Base-by-base conservation (phyloP, 2,113 vertebrate genomes). In the Vicugna pacos region DNA sequence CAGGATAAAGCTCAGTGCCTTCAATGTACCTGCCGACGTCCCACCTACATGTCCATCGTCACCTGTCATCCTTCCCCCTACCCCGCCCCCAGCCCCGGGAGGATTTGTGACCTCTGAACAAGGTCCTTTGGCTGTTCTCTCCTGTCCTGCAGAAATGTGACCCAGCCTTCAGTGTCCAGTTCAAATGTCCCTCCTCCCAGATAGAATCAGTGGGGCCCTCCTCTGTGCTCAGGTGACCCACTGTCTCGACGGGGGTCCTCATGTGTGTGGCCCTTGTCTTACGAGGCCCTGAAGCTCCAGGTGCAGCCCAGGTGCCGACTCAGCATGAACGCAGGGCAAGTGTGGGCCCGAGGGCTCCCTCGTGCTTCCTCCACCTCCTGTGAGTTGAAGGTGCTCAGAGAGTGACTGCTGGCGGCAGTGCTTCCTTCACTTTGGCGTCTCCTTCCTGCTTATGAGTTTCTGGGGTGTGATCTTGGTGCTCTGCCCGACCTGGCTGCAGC, bases 321-420 rank as follows among this genome's bases (percentile, higher is more conserved):
- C 48, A 5, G 12, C 11, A 1, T 2, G 13, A 24, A 30, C 2
- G 7, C 42, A 0, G 1, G 70, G 20, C 13, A 14, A 6, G 8
- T 2, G 20, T 2, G 50, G 38, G 70, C 62, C 12, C 6, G 28
- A 0, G 0, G 0, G n/a, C 20, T 8, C 48, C 17, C 60, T 12
- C 7, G 4, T 10, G 46, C 81, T 72, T 62, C 24, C 22, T 62
- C 8, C 14, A 8, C 30, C 86, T 84, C 14, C 85, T 11, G 48
- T 5, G 0, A 56, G 26, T 22, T 0, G 1, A 42, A 11, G 2
- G 24, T 1, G 22, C 60, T 46, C 6, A 6, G 26, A 8, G 28
- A 50, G 46, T 22, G 32, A 0, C 32, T 42, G 24, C 6, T 56
- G 56, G 62, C 70, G 1, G 2, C 35, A 1, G 50, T 2, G 52